phyloP scores from a whole-genome alignment of 2,888 invertebrate genomes.

The Acutogordius australiensis region DNA sequence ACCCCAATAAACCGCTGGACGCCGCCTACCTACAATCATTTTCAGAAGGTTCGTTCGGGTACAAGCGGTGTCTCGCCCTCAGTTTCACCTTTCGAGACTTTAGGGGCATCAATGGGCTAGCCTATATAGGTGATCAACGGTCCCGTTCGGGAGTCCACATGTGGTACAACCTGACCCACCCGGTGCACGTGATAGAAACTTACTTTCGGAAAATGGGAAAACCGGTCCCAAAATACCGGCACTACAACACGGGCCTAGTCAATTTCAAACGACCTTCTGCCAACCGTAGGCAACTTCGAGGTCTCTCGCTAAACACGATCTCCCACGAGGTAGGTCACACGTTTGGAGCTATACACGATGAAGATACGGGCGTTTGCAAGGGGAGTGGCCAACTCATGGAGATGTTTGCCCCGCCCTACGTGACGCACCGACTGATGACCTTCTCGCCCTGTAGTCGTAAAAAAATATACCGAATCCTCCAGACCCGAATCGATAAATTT shows the following conservation, averaged over 20 bases:
- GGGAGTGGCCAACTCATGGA: slow-evolving; percentile 65
- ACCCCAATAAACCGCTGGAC: neutral
- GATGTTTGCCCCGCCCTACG: neutral
- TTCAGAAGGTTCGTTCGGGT: neutral
- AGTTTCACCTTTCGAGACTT: slow-evolving; percentile 8
- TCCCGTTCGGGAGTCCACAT: neutral
- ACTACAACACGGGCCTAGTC: neutral
- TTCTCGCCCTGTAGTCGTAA: neutral
- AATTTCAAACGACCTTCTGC: neutral
- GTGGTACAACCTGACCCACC: neutral
- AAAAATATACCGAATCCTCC: neutral
- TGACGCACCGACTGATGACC: neutral
- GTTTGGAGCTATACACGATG: slow-evolving; percentile 83
- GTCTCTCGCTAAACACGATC: slow-evolving; percentile 33
- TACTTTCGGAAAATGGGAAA: neutral
- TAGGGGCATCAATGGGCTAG: slow-evolving; percentile 5
- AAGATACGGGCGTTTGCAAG: slow-evolving; percentile 46
- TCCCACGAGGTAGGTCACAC: slow-evolving; percentile 98
- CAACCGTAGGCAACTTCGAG: neutral
- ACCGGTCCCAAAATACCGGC: neutral
- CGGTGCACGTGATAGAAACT: neutral
- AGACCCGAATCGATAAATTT: neutral
- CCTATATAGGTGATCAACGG: neutral
- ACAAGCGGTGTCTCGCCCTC: neutral
- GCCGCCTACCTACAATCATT: neutral